phyloP scores from a whole-genome alignment of 64 coral and sea anemone genomes.

The Trachythela sp. region DNA sequence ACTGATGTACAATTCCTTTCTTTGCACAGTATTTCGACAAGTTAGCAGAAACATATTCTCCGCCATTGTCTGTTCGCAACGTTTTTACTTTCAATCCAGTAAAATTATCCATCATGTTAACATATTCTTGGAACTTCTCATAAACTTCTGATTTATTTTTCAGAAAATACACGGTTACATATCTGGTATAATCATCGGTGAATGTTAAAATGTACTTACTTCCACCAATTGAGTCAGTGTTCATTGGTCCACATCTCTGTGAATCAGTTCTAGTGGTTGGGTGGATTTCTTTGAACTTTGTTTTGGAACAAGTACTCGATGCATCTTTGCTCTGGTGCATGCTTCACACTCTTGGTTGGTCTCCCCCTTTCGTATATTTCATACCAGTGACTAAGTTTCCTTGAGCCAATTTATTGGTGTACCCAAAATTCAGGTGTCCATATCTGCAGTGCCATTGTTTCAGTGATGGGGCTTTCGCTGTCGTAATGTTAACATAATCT shows the following conservation, averaged over 20 bases:
- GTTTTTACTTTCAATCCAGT: constrained; percentile 23
- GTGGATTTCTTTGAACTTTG: neutral
- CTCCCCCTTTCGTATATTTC: neutral
- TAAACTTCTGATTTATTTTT: constrained; percentile 32
- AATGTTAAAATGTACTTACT: constrained; percentile 74
- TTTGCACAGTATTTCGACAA: constrained; percentile 55
- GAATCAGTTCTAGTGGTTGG: neutral
- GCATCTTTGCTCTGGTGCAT: neutral
- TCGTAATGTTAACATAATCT: neutral
- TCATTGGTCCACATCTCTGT: constrained; percentile 62
- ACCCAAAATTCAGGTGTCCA: neutral
- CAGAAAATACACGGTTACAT: constrained; percentile 65
- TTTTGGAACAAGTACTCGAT: neutral
- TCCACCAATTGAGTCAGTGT: constrained; percentile 56
- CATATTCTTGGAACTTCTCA: constrained; percentile 35
- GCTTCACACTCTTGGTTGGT: neutral
- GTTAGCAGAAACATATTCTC: neutral
- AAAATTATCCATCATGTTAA: constrained; percentile 22
- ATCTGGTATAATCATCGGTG: constrained; percentile 67
- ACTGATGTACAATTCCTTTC: constrained; percentile 61
- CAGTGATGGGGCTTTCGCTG: neutral
- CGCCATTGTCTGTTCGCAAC: neutral
- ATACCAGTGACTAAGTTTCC: neutral
- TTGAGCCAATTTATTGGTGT: neutral
- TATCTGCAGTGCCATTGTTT: neutral